Percentiles rank a stretch among this genome's conserved stretches.
phyloP scores from a whole-genome alignment of 2,797 vertebrate species.

The Ciconia nigra region DNA sequence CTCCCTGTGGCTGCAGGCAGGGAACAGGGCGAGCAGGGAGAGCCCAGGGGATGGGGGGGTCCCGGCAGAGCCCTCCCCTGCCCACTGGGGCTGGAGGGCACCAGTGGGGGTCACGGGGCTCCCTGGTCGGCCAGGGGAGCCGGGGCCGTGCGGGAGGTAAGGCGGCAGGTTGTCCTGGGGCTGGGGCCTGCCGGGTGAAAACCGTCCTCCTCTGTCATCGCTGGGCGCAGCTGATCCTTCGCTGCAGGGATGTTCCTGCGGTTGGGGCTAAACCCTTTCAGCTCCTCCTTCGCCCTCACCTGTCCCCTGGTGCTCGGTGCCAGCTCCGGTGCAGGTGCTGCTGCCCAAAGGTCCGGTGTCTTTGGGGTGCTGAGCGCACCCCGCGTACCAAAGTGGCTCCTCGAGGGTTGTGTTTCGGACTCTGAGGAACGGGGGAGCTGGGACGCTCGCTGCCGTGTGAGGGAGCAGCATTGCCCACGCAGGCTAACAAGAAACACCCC shows the following conservation, averaged over 20 bases:
- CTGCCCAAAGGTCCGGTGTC: background rate
- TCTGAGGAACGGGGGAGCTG: background rate
- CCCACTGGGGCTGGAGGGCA: background rate
- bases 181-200: background rate
- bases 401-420: fast-evolving
- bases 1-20: background rate
- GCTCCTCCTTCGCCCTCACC: background rate
- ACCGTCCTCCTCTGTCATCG: background rate
- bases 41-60: background rate
- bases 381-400: fast-evolving
- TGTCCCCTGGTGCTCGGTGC: background rate
- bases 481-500: background rate
- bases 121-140: background rate
- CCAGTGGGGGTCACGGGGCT: background rate
- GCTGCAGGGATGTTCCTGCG: background rate
- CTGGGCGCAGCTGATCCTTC: background rate
- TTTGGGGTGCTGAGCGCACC: background rate
- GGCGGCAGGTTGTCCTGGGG: background rate
- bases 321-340: fast-evolving
- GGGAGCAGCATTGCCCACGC: background rate
- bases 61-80: background rate
- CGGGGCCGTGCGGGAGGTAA: background rate
- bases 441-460: background rate
- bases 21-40: background rate
- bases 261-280: background rate